phyloP scores from a whole-genome alignment of 37 sponge, comb jelly and placozoan genomes.

The Hexactinellida sp. region DNA sequence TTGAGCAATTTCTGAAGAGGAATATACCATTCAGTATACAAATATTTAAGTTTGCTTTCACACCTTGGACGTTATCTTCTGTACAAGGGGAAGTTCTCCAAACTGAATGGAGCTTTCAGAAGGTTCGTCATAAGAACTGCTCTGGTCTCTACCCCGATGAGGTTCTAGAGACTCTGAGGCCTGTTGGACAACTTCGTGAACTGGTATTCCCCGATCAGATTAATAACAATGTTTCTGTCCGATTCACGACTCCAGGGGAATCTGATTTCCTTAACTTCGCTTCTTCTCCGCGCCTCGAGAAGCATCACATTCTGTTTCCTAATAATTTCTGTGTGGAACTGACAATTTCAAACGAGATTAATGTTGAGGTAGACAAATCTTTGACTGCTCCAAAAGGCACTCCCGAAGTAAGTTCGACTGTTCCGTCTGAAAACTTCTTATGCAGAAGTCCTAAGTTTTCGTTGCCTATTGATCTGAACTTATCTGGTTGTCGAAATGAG shows the following conservation, averaged over 20 bases:
- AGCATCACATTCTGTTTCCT: conserved; percentile 4
- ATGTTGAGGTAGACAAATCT: not conserved
- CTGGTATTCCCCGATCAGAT: not conserved
- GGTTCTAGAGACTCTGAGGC: not conserved
- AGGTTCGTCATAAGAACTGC: conserved; percentile 14
- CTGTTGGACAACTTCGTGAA: not conserved
- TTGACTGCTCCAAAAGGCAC: not conserved
- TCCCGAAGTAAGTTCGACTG: not conserved
- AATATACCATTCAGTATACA: not conserved
- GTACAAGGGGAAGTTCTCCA: not conserved
- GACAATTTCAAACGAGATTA: not conserved
- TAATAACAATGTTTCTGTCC: not conserved
- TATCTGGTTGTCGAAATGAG: not conserved
- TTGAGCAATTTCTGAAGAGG: not conserved
- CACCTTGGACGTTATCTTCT: not conserved
- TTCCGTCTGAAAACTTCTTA: not conserved
- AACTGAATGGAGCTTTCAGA: not conserved
- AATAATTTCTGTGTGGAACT: not conserved
- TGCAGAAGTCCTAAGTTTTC: conserved; percentile 13
- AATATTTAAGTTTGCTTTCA: not conserved
- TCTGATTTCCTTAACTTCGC: not conserved
- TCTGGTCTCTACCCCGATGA: not conserved
- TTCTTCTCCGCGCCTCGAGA: not conserved
- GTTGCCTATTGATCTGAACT: not conserved
- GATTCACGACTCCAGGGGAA: not conserved